Evolutionary conservation across 35 echinoderm and acorn worm genomes (phyloP).

Genomic region (Heliocidaris erythrogramma): DNA sequence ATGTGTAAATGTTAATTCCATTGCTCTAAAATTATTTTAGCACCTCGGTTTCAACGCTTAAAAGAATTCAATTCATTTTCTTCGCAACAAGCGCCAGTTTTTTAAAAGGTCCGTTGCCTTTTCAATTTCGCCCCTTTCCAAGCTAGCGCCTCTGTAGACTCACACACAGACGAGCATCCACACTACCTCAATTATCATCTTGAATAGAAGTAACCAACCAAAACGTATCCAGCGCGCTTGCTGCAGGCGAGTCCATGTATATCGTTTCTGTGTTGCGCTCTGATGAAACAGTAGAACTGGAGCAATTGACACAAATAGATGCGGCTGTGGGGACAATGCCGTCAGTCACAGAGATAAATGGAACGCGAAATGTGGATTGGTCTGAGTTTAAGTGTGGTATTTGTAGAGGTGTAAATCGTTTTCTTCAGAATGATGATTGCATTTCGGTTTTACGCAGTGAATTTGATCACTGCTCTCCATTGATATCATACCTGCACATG

Average conservation of each 20-base stretch:
- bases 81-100: constrained; percentile 20
- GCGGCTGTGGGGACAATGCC: not conserved
- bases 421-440: not conserved
- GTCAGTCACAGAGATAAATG: constrained; percentile 10
- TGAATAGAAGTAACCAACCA: not conserved
- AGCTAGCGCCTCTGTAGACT: not conserved
- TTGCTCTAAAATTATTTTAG: constrained; percentile 14
- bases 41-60: constrained; percentile 14
- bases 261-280: not conserved
- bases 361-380: constrained; percentile 4
- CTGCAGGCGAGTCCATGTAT: not conserved
- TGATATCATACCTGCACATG: not conserved
- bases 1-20: constrained; percentile 15
- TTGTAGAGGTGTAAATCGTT: not conserved
- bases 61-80: constrained; percentile 16
- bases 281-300: not conserved
- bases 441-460: not conserved
- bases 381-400: not conserved
- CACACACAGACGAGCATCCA: not conserved
- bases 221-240: not conserved
- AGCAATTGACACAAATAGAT: not conserved
- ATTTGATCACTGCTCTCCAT: not conserved
- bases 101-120: constrained; percentile 34
- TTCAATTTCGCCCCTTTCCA: constrained; percentile 31
- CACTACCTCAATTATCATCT: not conserved